Conservation (phyloP, 2,888 invertebrate species). For the Thecocarcelia acutangulata region DNA sequence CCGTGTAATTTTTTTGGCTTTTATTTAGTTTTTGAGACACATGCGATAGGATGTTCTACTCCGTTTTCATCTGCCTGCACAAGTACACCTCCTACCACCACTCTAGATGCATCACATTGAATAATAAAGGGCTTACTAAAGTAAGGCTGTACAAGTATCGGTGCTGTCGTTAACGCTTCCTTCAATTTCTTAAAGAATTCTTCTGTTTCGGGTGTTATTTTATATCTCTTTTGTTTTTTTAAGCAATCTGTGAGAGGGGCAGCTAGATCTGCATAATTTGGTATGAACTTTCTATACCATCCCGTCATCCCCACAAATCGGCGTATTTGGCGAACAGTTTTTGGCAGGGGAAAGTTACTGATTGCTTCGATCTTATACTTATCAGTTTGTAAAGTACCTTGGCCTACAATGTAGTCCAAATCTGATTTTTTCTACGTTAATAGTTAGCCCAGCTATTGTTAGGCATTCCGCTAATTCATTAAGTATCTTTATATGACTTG, state of each 20-base stretch:
- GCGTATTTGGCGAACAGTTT: too few species aligned
- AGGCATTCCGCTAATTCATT: too few species aligned
- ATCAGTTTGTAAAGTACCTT: conserved; percentile 6
- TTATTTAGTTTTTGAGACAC: not conserved
- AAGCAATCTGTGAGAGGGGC: not conserved
- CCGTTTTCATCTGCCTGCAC: not conserved
- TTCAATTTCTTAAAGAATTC: not conserved
- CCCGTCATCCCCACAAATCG: too few species aligned
- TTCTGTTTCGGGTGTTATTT: not conserved
- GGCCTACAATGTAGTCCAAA: not conserved
- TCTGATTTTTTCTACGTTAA: too few species aligned
- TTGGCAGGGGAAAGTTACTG: not conserved
- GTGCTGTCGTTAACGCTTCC: not conserved
- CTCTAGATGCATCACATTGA: not conserved
- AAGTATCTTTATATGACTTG: too few species aligned
- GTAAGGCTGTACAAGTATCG: conserved; percentile 3
- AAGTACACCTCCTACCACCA: conserved; percentile 2
- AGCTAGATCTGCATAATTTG: not conserved
- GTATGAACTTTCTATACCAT: too few species aligned
- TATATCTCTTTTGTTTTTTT: not conserved
- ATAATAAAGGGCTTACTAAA: too few species aligned
- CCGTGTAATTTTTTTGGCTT: not conserved
- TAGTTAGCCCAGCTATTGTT: too few species aligned
- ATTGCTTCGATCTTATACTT: not conserved
- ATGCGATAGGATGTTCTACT: not conserved